Evolutionary conservation across 1,140 invertebrate genomes (phyloP), one percentile per base, ranked within the genome.

Genomic region (Drosophila bipectinata): DNA sequence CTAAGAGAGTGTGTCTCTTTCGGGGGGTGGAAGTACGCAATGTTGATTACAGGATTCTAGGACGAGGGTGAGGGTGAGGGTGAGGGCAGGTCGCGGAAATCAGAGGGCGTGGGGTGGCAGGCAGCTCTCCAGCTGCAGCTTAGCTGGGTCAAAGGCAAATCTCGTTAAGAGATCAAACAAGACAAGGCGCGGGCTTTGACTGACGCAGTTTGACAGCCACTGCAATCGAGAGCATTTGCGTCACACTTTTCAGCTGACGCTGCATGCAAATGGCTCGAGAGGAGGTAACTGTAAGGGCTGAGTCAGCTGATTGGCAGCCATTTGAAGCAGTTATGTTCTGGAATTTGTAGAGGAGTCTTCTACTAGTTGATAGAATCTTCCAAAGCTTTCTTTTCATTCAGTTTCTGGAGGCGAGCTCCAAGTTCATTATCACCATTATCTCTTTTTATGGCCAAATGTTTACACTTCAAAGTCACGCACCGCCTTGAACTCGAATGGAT

Each of bases 41-140:
- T 64, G 49, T 49, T 34, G 44, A 77, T 79, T 84, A 84, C 80
- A 84, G 84, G 77, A 78, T 57, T 63, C 39, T 12, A 45, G 24
- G 24, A 15, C 15, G 44, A 67, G 63, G 63, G 63, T 67, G 63
- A 67, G 59, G 63, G 59, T n/a, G 44, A 67, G 63, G 63, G 63
- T 67, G 63, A 67, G 59, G 63, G 59, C 63, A 67, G 63, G 63
- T 67, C 63, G 63, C 63, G 63, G 30, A 10, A 24, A 1, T 2
- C 2, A 30, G 14, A 6, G 51, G 15, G 41, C 14, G 24, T 4
- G 10, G 44, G 44, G 18, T 8, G 28, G 44, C 9, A 30, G 45
- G 12, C 24, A n/a, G 1, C 24, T 61, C 9, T 49, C 9, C 21
- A 59, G 49, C 57, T 51, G 57, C 57, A 30, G 58, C 58, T 30